Percentiles rank a stretch among this genome's conserved stretches.
Conservation (phyloP, 2,113 vertebrate species). For the Anolis carolinensis region DNA sequence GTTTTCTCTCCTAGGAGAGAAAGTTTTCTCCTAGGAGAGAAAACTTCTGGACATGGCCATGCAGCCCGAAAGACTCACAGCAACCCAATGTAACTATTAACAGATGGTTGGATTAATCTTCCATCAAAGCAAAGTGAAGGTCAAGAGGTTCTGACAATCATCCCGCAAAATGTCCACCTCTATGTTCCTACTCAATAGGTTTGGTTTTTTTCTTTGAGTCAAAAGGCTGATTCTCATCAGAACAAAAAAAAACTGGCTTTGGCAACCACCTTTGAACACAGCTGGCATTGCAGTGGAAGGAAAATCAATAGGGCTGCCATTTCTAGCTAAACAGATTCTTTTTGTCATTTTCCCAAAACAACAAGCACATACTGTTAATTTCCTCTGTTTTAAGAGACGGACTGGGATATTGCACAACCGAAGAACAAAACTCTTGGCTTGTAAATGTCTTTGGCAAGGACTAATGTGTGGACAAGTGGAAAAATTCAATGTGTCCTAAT, state of each 20-base stretch:
- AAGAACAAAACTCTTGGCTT: neutral
- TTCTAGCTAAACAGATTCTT: neutral
- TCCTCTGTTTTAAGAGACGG: neutral
- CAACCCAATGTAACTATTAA: no score
- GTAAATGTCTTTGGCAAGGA: neutral
- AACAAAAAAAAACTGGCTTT: neutral
- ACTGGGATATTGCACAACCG: neutral
- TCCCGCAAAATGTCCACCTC: neutral
- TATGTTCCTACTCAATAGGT: neutral
- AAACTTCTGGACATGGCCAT: no score
- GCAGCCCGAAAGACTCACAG: no score
- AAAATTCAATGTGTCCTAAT: neutral
- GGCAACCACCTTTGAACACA: neutral
- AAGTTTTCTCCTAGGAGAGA: no score
- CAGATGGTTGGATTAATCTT: no score
- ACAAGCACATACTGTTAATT: neutral
- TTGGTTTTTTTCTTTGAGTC: neutral
- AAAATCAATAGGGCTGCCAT: conserved; percentile 9
- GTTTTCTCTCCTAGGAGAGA: no score
- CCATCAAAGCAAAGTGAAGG: no score
- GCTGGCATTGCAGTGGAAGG: neutral
- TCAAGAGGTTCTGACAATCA: no score
- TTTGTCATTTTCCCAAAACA: neutral
- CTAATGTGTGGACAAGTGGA: neutral
- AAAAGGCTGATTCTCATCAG: neutral